A percentile compares a stretch with the other conserved stretches of the same genome.
Conservation (phyloP, 2,113 vertebrate species). For the Bambusicola thoracicus region DNA sequence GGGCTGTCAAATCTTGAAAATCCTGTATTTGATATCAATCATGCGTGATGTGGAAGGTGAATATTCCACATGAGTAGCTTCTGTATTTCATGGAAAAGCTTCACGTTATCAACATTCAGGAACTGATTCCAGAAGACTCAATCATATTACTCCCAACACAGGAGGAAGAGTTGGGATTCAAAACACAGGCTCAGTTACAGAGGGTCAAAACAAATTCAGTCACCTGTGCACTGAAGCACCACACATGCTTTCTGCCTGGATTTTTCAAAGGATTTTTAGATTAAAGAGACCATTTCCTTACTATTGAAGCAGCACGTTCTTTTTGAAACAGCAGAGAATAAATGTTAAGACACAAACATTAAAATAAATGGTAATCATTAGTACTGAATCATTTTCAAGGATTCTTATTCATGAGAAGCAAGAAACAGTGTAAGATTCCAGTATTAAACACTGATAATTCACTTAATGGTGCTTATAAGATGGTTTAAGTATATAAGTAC, state of each 20-base stretch:
- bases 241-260: accelerated
- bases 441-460: background rate
- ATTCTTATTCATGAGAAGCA: background rate
- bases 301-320: background rate
- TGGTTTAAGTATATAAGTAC: background rate
- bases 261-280: background rate
- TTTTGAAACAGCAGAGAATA: background rate
- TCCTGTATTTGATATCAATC: background rate
- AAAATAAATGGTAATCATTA: background rate
- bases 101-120: slow-evolving; percentile 41
- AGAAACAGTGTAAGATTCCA: background rate
- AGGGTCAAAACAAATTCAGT: slow-evolving; percentile 11
- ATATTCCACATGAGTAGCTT: slow-evolving; percentile 61
- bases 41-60: slow-evolving; percentile 19
- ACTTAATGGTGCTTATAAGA: background rate
- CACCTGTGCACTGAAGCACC: slow-evolving; percentile 6
- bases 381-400: background rate
- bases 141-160: background rate
- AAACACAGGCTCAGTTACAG: background rate
- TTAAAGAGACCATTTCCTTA: background rate
- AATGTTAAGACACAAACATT: background rate
- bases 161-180: slow-evolving; percentile 23
- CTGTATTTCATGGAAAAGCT: slow-evolving; percentile 8
- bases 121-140: slow-evolving; percentile 47
- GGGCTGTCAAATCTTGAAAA: slow-evolving; percentile 30